These are phyloP conservation scores for Silurus lanzhouensis DNA, from an alignment of 2,797 vertebrate genomes.

Conservation along the genomic window DNA sequence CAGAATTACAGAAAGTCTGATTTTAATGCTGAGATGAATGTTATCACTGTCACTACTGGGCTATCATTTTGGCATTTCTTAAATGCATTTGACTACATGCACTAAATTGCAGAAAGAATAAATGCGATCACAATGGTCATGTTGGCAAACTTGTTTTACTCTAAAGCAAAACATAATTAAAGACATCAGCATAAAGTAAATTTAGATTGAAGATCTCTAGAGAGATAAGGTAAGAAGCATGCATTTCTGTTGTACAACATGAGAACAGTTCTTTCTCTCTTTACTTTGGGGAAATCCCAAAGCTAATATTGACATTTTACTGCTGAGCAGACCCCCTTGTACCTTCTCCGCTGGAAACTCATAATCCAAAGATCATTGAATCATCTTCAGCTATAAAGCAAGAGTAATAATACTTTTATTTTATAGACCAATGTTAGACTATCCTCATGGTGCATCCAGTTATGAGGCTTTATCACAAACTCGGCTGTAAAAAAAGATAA, in stretches of 20 bases:
- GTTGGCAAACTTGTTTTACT: constrained; percentile 32
- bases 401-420: constrained; percentile 59
- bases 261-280: constrained; percentile 34
- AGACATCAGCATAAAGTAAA: constrained; percentile 38
- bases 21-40: neutral
- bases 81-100: constrained; percentile 6
- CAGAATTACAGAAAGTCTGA: constrained; percentile 6
- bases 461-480: constrained; percentile 49
- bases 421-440: constrained; percentile 54
- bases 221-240: constrained; percentile 28
- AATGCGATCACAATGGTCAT: constrained; percentile 11
- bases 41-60: neutral
- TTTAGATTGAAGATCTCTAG: constrained; percentile 34
- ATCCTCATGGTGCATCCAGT: constrained; percentile 50
- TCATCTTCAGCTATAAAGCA: constrained; percentile 57
- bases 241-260: constrained; percentile 47
- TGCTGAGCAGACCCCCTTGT: constrained; percentile 53
- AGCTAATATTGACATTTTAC: constrained; percentile 60
- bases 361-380: constrained; percentile 57
- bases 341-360: constrained; percentile 48
- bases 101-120: constrained; percentile 7
- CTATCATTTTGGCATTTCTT: neutral
- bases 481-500: constrained; percentile 36
- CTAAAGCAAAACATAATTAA: constrained; percentile 32
- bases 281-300: constrained; percentile 55